These are phyloP conservation scores for Orthonevra nobilis DNA, from an alignment of 2,888 invertebrate genomes.

Conservation along the genomic window DNA sequence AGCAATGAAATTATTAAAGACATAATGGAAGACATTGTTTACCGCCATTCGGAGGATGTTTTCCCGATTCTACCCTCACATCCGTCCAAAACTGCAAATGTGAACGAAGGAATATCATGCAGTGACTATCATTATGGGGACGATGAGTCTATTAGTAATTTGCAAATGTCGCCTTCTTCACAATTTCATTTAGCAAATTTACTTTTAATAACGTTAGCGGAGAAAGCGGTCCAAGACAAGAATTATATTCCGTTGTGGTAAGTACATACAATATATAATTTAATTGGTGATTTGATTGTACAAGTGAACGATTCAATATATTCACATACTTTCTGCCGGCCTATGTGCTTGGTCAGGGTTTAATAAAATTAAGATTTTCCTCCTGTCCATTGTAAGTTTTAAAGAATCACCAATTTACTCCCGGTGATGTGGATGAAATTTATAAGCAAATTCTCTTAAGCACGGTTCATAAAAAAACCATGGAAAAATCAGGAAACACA, in stretches of 20 bases:
- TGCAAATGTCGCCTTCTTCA: constrained; percentile 80
- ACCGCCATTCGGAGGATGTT: constrained; percentile 78
- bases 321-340: no score
- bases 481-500: no score
- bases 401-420: no score
- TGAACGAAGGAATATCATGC: constrained; percentile 76
- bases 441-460: no score
- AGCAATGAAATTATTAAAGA: constrained; percentile 75
- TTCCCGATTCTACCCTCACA: constrained; percentile 74
- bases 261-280: no score
- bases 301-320: no score
- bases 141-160: constrained; percentile 77
- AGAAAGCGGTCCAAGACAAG: constrained; percentile 79
- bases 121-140: constrained; percentile 78
- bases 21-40: constrained; percentile 76
- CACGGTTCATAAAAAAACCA: no score
- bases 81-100: constrained; percentile 66
- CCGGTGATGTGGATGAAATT: no score
- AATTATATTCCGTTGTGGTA: constrained; percentile 79
- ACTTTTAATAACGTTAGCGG: constrained; percentile 78
- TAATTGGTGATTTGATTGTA: no score
- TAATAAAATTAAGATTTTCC: no score
- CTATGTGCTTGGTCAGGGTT: no score
- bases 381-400: no score
- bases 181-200: constrained; percentile 80